Base-by-base conservation (phyloP, 2,797 vertebrate genomes). In the Syncerus caffer region DNA sequence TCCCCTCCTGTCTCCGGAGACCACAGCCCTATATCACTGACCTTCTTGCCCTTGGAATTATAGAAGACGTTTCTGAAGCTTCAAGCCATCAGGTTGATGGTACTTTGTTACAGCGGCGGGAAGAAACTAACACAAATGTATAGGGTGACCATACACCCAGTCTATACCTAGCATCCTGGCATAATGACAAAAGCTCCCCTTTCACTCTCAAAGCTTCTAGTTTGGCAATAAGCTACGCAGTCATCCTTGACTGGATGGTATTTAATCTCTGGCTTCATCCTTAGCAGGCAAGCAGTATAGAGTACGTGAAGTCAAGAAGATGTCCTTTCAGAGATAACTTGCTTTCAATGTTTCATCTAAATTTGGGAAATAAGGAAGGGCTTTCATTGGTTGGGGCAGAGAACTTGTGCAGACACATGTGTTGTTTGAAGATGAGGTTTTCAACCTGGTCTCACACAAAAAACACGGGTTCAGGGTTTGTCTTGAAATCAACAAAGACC, bases 391-490 rank as follows among this genome's bases (percentile, higher is more conserved):
- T 55, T 88, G 29, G 85, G 79, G 83, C 55, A 67, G 42, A 88
- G 71, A 78, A 90, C 17, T 29, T 92, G 50, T 29, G 89, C 82
- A 89, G 60, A 93, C 38, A 84, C 83, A 60, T 53, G 64, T 90
- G 29, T 50, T 87, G 58, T 47, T 96, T 67, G 47, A 97, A 95
- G 58, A 86, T 91, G 74, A 78, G 47, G n/a, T 95, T 96, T 97
- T 85, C 62, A 83, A 57, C 51, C 80, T 93, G 45, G 29, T 42
- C 62, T 94, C 27, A 74, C 23, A 21, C 71, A 23, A 67, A 60
- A 93, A 62, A 89, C 60, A n/a, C 9, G 51, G 7, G 87, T 80
- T 29, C 50, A 13, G 85, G 4, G 25, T 74, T 97, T 88, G 67
- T 85, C 47, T 55, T 42, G 29, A 85, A 85, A 85, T 78, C 47